Conservation (phyloP, 1,140 invertebrate genomes). For the Zelostemma sp. region DNA sequence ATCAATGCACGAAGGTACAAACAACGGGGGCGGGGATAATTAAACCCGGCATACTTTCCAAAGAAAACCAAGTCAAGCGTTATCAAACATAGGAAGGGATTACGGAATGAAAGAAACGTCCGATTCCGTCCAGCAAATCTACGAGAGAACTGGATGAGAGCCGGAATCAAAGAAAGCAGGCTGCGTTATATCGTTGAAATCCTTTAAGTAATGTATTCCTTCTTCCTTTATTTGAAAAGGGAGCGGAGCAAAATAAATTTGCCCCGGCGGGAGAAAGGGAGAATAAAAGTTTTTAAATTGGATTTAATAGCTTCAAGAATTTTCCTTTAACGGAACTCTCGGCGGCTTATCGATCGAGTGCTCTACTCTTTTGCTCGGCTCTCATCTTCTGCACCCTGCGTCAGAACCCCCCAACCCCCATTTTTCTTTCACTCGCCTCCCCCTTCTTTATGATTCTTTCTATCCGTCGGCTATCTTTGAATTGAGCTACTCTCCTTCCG, state of each 20-base stretch:
- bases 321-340: constrained; percentile 64
- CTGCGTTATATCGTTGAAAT: constrained; percentile 57
- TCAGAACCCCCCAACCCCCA: not conserved
- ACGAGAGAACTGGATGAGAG: constrained; percentile 39
- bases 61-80: not conserved
- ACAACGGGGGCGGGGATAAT: constrained; percentile 15
- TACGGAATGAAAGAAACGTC: constrained; percentile 8
- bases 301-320: constrained; percentile 69
- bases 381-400: not conserved
- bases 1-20: constrained; percentile 28
- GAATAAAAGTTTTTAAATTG: constrained; percentile 69
- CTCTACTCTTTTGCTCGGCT: constrained; percentile 32
- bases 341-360: constrained; percentile 59
- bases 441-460: constrained; percentile 14
- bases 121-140: not conserved
- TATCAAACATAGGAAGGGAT: not conserved
- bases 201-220: constrained; percentile 61
- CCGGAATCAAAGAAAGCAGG: constrained; percentile 56
- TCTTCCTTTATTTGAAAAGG: constrained; percentile 29
- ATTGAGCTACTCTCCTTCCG: constrained; percentile 28
- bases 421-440: not conserved
- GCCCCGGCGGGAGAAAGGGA: constrained; percentile 23
- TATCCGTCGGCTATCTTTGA: constrained; percentile 1
- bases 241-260: constrained; percentile 55
- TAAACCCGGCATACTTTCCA: constrained; percentile 5